phyloP scores from a whole-genome alignment of 2,888 invertebrate species.

The Scelioninae gen. 2 region DNA sequence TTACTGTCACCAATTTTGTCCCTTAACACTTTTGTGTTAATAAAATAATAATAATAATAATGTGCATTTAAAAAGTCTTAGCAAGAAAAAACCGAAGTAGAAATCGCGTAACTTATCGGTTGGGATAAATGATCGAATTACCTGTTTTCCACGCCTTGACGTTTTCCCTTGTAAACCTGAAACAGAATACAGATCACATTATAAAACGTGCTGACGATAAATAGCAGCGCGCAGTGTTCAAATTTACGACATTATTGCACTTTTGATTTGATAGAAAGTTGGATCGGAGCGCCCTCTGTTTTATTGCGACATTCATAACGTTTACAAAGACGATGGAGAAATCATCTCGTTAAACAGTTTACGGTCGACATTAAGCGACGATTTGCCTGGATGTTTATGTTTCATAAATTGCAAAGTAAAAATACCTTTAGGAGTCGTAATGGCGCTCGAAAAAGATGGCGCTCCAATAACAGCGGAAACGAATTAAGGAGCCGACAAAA shows the following conservation, averaged over 20 bases:
- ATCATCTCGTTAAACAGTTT: conserved; percentile 74
- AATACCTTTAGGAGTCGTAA: conserved; percentile 37
- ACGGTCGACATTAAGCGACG: conserved; percentile 63
- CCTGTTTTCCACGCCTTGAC: not conserved
- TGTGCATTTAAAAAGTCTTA: too few species aligned
- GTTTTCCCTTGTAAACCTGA: conserved; percentile 15
- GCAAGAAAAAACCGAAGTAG: too few species aligned
- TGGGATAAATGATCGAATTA: not conserved
- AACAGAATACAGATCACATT: conserved; percentile 35
- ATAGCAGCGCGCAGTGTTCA: conserved; percentile 13
- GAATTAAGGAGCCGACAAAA: conserved; percentile 39
- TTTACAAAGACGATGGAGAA: conserved; percentile 71
- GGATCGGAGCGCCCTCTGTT: conserved; percentile 61
- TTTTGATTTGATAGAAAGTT: conserved; percentile 48
- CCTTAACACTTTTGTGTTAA: too few species aligned
- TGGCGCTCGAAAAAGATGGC: conserved; percentile 42
- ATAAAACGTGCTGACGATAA: conserved; percentile 19
- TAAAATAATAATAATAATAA: too few species aligned
- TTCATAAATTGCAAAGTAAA: conserved; percentile 51
- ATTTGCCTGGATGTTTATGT: conserved; percentile 54
- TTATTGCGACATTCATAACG: conserved; percentile 73
- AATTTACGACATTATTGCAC: conserved; percentile 35
- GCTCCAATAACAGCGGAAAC: conserved; percentile 30
- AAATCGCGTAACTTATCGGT: too few species aligned
- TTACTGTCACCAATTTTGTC: too few species aligned